Evolutionary conservation across 2,888 invertebrate genomes (phyloP).

Genomic region (Agelastica alni): DNA sequence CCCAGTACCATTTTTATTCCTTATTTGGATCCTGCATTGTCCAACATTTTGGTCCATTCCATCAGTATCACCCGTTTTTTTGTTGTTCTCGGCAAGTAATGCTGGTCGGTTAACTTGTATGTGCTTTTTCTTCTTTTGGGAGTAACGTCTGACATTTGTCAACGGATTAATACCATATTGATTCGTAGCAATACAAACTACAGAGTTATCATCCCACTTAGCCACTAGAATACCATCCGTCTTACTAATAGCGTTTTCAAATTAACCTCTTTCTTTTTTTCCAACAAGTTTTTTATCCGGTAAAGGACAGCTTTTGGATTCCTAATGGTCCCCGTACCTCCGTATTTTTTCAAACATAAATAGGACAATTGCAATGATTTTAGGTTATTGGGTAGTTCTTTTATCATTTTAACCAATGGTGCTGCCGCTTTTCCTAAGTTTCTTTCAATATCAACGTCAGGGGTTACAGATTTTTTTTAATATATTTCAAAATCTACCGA

Average conservation of each 20-base stretch:
- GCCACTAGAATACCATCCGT: slow-evolving; percentile 31
- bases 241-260: slow-evolving; percentile 13
- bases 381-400: slow-evolving; percentile 10
- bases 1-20: too few relatives aligned
- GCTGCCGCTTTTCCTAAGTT: slow-evolving; percentile 26
- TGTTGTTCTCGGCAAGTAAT: not conserved
- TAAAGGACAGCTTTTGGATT: not conserved
- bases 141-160: slow-evolving; percentile 27
- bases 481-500: slow-evolving; percentile 15
- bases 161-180: slow-evolving; percentile 23
- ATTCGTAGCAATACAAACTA: not conserved
- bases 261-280: slow-evolving; percentile 30
- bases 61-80: not conserved
- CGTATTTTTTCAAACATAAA: not conserved
- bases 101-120: not conserved
- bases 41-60: not conserved
- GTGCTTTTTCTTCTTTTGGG: not conserved
- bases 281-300: not conserved
- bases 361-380: slow-evolving; percentile 6
- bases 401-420: slow-evolving; percentile 28
- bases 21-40: too few relatives aligned
- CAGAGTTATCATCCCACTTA: slow-evolving; percentile 37
- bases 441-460: slow-evolving; percentile 15
- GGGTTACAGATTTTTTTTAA: not conserved
- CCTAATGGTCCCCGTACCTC: not conserved